Evolutionary conservation across 53 echinoderm and acorn worm species (phyloP).

Genomic region (Holothuria leucospilota): DNA sequence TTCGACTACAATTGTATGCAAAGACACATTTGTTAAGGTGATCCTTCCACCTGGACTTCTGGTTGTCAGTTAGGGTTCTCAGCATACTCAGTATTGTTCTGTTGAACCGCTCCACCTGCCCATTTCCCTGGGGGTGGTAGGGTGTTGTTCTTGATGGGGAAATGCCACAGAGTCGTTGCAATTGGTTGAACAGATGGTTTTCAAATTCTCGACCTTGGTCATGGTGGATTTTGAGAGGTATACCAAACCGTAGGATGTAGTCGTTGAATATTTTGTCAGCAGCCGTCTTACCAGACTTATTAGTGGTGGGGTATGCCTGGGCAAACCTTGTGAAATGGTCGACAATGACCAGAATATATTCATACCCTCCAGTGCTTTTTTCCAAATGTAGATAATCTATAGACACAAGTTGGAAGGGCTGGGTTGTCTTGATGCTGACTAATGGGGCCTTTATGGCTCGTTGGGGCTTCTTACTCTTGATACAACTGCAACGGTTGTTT

Average conservation of each 20-base stretch:
- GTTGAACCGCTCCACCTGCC: slow-evolving; percentile 50
- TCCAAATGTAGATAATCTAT: slow-evolving; percentile 34
- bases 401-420: background rate
- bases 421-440: background rate
- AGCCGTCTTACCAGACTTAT: slow-evolving; percentile 37
- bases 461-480: background rate
- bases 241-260: slow-evolving; percentile 47
- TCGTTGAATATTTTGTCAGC: slow-evolving; percentile 41
- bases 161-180: slow-evolving; percentile 20
- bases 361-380: slow-evolving; percentile 35
- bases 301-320: slow-evolving; percentile 40
- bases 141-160: slow-evolving; percentile 25
- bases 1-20: slow-evolving; percentile 50
- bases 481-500: slow-evolving; percentile 1
- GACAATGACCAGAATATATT: slow-evolving; percentile 44
- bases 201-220: slow-evolving; percentile 60
- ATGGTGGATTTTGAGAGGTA: slow-evolving; percentile 36
- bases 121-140: slow-evolving; percentile 60
- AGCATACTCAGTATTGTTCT: slow-evolving; percentile 53
- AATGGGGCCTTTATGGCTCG: background rate
- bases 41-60: slow-evolving; percentile 37
- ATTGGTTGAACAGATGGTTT: slow-evolving; percentile 33
- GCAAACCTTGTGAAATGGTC: slow-evolving; percentile 53
- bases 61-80: slow-evolving; percentile 25
- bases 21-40: slow-evolving; percentile 48